Evolutionary conservation across 2,888 invertebrate genomes (phyloP).

Genomic region (Nemoura dubitans): DNA sequence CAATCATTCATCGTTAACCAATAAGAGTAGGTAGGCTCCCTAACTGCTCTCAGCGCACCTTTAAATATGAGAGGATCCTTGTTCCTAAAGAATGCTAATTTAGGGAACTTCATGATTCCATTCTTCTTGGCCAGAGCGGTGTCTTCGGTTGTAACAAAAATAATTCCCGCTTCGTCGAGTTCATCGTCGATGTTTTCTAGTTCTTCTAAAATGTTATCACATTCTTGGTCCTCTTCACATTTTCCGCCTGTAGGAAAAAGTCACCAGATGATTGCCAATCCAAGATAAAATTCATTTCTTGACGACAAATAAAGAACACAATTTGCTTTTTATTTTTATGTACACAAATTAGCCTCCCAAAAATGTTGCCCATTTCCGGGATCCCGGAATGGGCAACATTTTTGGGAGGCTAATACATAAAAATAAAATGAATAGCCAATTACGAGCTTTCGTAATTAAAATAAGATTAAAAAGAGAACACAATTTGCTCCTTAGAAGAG

Average conservation of each 20-base stretch:
- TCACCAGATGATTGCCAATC: slow-evolving; percentile 23
- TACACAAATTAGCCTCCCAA: no score
- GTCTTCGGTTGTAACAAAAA: slow-evolving; percentile 94
- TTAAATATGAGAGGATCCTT: slow-evolving; percentile 86
- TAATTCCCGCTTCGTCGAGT: slow-evolving; percentile 90
- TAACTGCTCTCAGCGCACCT: slow-evolving; percentile 59
- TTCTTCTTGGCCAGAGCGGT: slow-evolving; percentile 80
- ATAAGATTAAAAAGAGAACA: no score
- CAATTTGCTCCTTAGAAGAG: no score
- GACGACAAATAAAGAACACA: no score
- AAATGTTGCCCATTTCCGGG: no score
- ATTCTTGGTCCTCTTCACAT: slow-evolving; percentile 87
- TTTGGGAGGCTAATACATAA: no score
- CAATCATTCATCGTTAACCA: background rate
- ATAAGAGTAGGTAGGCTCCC: background rate
- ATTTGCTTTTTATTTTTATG: no score
- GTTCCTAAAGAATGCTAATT: slow-evolving; percentile 89
- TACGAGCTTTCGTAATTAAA: no score
- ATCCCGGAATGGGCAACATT: no score
- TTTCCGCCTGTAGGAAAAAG: slow-evolving; percentile 69
- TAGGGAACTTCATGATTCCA: slow-evolving; percentile 84
- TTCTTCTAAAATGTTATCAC: slow-evolving; percentile 84
- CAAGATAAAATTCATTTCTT: no score
- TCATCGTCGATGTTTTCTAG: slow-evolving; percentile 94
- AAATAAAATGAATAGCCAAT: no score